Evolutionary conservation across 2,888 invertebrate species (phyloP), one percentile per base, ranked within the genome.

Genomic region (Coecobrya sp.): DNA sequence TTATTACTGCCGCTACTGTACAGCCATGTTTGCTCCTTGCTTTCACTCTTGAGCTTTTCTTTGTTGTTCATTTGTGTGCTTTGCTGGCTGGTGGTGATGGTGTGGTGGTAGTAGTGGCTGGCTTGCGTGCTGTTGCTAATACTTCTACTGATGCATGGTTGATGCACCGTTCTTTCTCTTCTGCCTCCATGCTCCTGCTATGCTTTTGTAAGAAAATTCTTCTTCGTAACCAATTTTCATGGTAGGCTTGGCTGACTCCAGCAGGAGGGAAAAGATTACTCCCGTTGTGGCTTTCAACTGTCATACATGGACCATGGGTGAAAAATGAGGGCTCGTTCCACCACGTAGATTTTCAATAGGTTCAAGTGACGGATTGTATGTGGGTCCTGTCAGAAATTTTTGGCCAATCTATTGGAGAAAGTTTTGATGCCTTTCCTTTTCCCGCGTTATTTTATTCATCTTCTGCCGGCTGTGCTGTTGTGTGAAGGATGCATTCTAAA

Each of bases 211-310:
- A 79, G 62, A 81, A 68, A 52, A 81, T 55, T 81, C 73, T 76
- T 91, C 62, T 65, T 92, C 88, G 87, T 91, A 91, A 91, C 91
- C 70, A 87, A 91, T 87, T 88, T 92, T 88, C 92, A 85, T 92
- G 92, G 88, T 92, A 88, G 76, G 92, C 85, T 85, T 92, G 76
- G 88, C 52, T 88, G 92, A 88, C 76, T 85, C 84, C 88, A 92
- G 88, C 92, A 92, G 92, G 86, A 92, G 92, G 86, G 92, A 92
- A 89, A 89, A 92, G 89, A 89, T 86, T 92, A 89, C 89, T 88
- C 92, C 89, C 89, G 85, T 89, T 92, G 92, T 89, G 89, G 89
- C 70, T 89, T 92, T 92, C 92, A 92, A 70, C 92, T 92, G 89
- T 92, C 92, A 92, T 92, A 89, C 86, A 89, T 89, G 81, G 88